Conservation (phyloP, 2,888 invertebrate genomes). For the Opisthograptis luteolata region DNA sequence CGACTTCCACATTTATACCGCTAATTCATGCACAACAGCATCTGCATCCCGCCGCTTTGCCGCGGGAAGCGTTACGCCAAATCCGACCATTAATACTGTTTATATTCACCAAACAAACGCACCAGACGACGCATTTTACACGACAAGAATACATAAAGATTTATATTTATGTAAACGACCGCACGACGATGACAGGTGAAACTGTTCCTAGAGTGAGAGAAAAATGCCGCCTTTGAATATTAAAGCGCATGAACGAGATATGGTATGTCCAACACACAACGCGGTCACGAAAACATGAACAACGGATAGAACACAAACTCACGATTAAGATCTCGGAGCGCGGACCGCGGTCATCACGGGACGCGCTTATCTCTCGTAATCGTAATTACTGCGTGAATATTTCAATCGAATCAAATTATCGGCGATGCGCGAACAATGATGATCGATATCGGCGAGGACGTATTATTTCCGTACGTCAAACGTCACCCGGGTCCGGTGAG, state of each 20-base stretch:
- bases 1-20: constrained; percentile 80
- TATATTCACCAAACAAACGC: constrained; percentile 69
- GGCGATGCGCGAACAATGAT: constrained; percentile 73
- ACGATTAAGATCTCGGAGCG: constrained; percentile 58
- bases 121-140: constrained; percentile 51
- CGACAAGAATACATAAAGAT: constrained; percentile 72
- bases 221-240: constrained; percentile 64
- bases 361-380: constrained; percentile 68
- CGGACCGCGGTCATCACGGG: constrained; percentile 48
- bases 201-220: constrained; percentile 65
- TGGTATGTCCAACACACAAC: constrained; percentile 54
- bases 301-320: constrained; percentile 55
- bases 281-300: constrained; percentile 62
- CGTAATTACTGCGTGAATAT: constrained; percentile 79
- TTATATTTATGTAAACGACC: constrained; percentile 72
- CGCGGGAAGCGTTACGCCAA: constrained; percentile 49
- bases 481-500: constrained; percentile 44
- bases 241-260: constrained; percentile 60
- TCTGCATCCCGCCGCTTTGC: constrained; percentile 66
- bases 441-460: constrained; percentile 63
- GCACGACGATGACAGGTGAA: constrained; percentile 70
- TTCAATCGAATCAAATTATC: constrained; percentile 76
- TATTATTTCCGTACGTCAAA: constrained; percentile 73
- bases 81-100: constrained; percentile 61
- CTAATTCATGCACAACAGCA: constrained; percentile 77